phyloP scores from a whole-genome alignment of 2,797 vertebrate genomes.

The Delichon dasypus region DNA sequence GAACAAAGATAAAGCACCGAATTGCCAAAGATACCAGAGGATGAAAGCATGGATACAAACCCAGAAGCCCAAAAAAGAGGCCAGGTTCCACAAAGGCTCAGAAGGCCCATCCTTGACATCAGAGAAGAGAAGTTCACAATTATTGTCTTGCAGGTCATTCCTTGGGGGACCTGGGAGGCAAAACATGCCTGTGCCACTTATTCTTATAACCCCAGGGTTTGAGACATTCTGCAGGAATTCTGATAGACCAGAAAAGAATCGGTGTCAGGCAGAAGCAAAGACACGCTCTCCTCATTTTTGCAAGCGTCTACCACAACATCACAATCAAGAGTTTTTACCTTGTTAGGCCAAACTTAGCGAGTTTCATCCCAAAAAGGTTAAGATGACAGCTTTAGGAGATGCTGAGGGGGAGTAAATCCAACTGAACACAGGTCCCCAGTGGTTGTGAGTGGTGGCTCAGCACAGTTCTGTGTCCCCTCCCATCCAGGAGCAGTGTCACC shows the following conservation, averaged over 20 bases:
- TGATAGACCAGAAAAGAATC: neutral
- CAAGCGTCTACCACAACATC: neutral
- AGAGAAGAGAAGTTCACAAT: neutral
- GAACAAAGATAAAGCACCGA: neutral
- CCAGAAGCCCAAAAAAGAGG: neutral
- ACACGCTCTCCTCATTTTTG: accelerated
- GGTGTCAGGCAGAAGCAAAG: neutral
- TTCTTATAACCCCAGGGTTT: neutral
- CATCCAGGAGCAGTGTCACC: neutral
- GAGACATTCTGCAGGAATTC: neutral
- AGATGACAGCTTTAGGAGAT: neutral
- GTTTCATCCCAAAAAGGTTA: neutral
- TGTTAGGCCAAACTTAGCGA: neutral
- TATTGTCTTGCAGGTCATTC: neutral
- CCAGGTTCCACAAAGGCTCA: neutral
- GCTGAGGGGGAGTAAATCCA: neutral
- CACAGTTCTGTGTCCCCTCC: neutral
- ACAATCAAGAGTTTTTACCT: too few relatives aligned
- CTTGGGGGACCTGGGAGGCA: neutral
- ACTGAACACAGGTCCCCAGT: neutral
- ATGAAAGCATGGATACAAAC: neutral
- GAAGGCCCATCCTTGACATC: neutral
- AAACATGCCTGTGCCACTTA: neutral
- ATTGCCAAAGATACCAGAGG: neutral
- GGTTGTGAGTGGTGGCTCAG: neutral